Base-by-base conservation (phyloP, 2,888 invertebrate genomes). In the Coecobrya sp. region DNA sequence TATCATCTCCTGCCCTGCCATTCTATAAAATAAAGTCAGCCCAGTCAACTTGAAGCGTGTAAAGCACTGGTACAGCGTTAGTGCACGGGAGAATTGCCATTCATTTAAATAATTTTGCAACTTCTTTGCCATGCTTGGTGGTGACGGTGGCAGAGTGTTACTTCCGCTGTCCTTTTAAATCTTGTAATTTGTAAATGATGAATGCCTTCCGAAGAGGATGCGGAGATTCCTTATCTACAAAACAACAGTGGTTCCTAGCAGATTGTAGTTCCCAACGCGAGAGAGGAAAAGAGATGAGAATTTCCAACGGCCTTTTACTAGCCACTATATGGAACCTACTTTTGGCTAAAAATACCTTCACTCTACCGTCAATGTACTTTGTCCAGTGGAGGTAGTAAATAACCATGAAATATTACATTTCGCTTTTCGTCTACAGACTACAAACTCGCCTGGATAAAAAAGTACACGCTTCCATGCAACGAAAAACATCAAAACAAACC, bases 181-280 rank as follows among this genome's bases (percentile, higher is more conserved):
- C 73, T 70, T 86, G 86, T 86, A 86, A 86, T 86, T 86, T 68
- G 68, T 70, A 70, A 70, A 65, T 86, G 86, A 86, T 86, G 73
- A 86, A 86, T 86, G 86, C 19, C 30, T 73, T 86, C 86, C 86
- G 70, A 52, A 59, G 25, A 79, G 79, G 79, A 79, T 55, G 76
- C 49, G 76, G 42, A 19, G 76, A 76, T 76, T 45, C n/a, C 76
- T 49, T 76, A 76, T 76, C 76, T 76, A 76, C 25, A 13, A 19
- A 19, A 52, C 52, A 27, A n/a, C 45, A 10, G 59, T 4, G 27
- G 27, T 13, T 27, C 7, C 65, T 30, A 65, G n/a, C 19, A 42
- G 1, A n/a, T 16, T 19, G 42, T 42, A n/a, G 0, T 36, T 22
- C 22, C 7, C 49, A 76, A 25, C 25, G 25, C n/a, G n/a, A n/a